Conservation (phyloP, 2,797 vertebrate species). For the Cossypha polioptera region DNA sequence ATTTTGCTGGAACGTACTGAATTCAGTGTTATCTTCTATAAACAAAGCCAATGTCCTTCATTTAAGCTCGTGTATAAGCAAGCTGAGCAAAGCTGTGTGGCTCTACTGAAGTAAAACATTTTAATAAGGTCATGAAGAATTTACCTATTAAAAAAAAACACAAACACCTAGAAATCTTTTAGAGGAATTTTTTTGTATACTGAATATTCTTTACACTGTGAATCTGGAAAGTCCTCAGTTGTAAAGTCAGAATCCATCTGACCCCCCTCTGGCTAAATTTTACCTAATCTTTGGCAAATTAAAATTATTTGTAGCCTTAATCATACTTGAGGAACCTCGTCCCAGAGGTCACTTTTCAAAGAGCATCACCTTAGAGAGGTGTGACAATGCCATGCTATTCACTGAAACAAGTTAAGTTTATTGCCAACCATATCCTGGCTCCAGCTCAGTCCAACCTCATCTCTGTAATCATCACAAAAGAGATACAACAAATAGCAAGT, state of each 20-base stretch:
- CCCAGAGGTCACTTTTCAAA: neutral
- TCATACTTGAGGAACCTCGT: neutral
- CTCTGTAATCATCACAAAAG: neutral
- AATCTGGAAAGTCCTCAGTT: no score
- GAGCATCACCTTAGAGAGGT: neutral
- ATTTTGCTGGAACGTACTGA: neutral
- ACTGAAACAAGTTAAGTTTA: neutral
- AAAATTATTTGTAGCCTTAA: neutral
- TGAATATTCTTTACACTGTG: neutral
- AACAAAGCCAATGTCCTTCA: neutral
- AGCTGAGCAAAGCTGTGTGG: neutral
- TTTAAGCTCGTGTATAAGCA: neutral
- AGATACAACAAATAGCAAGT: neutral
- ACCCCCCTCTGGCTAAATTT: neutral
- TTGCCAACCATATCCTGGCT: neutral
- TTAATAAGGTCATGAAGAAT: neutral
- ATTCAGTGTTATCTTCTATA: neutral
- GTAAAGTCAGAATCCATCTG: neutral
- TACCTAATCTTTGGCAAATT: neutral
- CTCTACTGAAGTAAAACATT: neutral
- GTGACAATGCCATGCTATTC: neutral
- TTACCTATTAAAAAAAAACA: neutral
- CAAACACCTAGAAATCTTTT: neutral
- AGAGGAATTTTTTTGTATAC: neutral
- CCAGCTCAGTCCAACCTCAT: neutral